These are phyloP conservation scores for Baccha elongata DNA, from an alignment of 2,888 invertebrate species.

Conservation along the genomic window DNA sequence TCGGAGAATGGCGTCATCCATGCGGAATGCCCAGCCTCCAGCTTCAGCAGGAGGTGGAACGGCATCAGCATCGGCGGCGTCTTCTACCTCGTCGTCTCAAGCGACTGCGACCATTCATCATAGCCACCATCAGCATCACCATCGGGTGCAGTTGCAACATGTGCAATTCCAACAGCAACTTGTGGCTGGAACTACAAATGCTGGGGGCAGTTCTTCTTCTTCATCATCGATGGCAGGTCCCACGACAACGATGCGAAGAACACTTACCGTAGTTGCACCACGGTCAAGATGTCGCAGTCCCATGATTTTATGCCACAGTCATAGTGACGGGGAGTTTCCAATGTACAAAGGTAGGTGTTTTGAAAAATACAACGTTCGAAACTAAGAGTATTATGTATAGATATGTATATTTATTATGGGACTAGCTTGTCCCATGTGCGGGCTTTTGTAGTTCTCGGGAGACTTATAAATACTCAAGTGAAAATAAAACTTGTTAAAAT, in stretches of 20 bases:
- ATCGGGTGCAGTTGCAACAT: conserved; percentile 72
- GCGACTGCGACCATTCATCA: conserved; percentile 72
- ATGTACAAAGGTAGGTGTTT: conserved; percentile 88
- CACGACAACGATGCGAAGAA: conserved; percentile 66
- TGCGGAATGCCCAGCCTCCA: conserved; percentile 62
- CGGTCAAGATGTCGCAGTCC: conserved; percentile 87
- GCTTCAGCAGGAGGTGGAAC: conserved; percentile 75
- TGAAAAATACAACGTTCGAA: too few species aligned
- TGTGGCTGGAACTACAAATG: conserved; percentile 80
- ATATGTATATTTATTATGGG: neutral
- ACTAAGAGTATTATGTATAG: too few species aligned
- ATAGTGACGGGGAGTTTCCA: conserved; percentile 93
- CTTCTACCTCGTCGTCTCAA: conserved; percentile 44
- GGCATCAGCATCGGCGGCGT: conserved; percentile 77
- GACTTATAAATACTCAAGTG: neutral
- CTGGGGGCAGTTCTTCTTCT: conserved; percentile 83
- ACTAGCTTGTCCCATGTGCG: conserved; percentile 1
- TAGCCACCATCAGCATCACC: conserved; percentile 72
- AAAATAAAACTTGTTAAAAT: conserved; percentile 31
- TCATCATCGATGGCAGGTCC: conserved; percentile 76
- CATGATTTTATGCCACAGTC: conserved; percentile 93
- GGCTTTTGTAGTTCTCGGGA: neutral
- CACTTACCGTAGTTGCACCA: conserved; percentile 72
- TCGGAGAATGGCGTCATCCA: conserved; percentile 69
- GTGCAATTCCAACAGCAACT: conserved; percentile 71